phyloP scores from a whole-genome alignment of 2,113 vertebrate species.

The Elgaria multicarinata region DNA sequence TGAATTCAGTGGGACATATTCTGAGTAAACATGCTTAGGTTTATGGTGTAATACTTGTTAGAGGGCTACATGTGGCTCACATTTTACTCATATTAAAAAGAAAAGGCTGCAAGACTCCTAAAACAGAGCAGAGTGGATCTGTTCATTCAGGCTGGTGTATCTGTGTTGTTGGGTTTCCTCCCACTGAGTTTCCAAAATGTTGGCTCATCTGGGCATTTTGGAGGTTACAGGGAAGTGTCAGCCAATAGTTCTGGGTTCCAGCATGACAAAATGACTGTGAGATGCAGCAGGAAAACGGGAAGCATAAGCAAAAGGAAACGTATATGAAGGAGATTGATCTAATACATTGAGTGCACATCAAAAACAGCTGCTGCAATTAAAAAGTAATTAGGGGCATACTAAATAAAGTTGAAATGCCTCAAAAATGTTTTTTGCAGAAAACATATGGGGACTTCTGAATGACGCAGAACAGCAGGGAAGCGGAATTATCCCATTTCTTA shows the following conservation, averaged over 20 bases:
- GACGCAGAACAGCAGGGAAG: conserved; percentile 17
- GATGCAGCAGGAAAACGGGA: background rate
- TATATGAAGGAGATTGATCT: conserved; percentile 39
- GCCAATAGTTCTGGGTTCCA: conserved; percentile 28
- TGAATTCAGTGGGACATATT: background rate
- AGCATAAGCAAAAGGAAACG: background rate
- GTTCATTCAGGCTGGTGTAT: background rate
- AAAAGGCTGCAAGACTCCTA: background rate
- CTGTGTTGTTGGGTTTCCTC: background rate
- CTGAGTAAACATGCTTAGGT: background rate
- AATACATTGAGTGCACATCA: conserved; percentile 29
- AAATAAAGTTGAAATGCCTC: conserved; percentile 58
- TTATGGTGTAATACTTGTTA: background rate
- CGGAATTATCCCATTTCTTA: conserved; percentile 14
- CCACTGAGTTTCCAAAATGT: background rate
- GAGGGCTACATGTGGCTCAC: background rate
- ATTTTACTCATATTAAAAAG: background rate
- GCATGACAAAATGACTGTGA: conserved; percentile 31
- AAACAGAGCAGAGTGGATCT: background rate
- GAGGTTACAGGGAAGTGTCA: conserved; percentile 18
- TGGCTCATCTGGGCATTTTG: conserved; percentile 39
- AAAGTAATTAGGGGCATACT: conserved; percentile 45
- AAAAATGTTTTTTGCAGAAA: conserved; percentile 46
- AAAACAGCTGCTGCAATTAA: conserved; percentile 64
- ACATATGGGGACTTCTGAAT: conserved; percentile 30